Evolutionary conservation across 2,113 vertebrate genomes (phyloP), one percentile per base, ranked within the genome.

Genomic region (Corapipo altera): DNA sequence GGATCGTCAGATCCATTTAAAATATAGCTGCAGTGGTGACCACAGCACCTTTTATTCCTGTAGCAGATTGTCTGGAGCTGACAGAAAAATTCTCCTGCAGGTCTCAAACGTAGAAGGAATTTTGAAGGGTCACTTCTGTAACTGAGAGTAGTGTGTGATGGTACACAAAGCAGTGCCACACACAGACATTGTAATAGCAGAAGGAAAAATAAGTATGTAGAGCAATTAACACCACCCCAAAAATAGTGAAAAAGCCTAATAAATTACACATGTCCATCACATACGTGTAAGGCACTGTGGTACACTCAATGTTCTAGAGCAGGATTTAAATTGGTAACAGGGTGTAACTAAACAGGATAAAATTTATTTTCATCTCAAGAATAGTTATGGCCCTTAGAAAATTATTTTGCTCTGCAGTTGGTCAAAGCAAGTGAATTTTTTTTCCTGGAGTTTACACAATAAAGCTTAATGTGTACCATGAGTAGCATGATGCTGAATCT

Each of bases 281-380:
- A 55, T 55, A 66, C 44, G 18, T 84, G 57, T 19, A 86, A 95
- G 48, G 54, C 64, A 70, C 66, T 0, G 0, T 73, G 49, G 41
- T 70, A 87, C 57, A 85, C 84, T 72, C 27, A 54, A 2, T 94
- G 85, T 96, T 91, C 80, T 85, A 81, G 86, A 77, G 20, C 84
- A 91, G 41, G 57, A 66, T 89, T 95, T 94, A 78, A 95, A 89
- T 89, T 82, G 37, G 57, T 91, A 80, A 75, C 76, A 43, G 24
- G 37, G 11, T 89, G 30, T 74, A 89, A 94, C 90, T 91, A 88
- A 93, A 74, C 57, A 73, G 52, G 52, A 77, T 91, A 89, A 89
- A 92, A 94, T 85, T 78, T 89, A 82, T 83, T 95, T 86, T 65
- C 27, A 69, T 75, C 33, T 77, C 59, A 96, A 85, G 65, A 76